These are phyloP conservation scores for Zoroaster sp. DNA, from an alignment of 53 echinoderm and acorn worm genomes.

Conservation along the genomic window DNA sequence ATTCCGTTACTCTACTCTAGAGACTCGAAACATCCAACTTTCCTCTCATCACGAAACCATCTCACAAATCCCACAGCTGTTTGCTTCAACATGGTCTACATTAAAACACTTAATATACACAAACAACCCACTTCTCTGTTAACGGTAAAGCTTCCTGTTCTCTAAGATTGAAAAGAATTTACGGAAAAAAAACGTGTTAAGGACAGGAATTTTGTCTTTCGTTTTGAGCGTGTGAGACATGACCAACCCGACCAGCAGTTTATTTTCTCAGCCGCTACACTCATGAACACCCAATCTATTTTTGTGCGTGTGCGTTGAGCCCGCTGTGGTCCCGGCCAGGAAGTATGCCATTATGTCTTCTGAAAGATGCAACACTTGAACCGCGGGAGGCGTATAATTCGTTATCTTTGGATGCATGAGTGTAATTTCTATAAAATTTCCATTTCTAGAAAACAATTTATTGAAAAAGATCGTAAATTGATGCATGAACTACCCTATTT, in stretches of 20 bases:
- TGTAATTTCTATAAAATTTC: no score
- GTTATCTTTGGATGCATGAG: no score
- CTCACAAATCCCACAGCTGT: neutral
- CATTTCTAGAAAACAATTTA: no score
- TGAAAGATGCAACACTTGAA: no score
- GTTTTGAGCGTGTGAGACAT: neutral
- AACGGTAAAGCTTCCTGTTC: neutral
- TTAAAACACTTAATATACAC: neutral
- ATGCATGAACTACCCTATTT: no score
- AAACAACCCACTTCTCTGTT: neutral
- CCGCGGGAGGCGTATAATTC: no score
- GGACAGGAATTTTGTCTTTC: neutral
- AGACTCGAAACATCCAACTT: neutral
- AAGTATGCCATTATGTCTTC: no score
- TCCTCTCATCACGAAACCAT: neutral
- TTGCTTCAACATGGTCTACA: neutral
- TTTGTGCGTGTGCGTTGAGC: neutral
- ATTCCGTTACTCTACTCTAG: neutral
- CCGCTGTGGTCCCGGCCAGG: neutral
- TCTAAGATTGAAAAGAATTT: neutral
- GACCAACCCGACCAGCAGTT: neutral
- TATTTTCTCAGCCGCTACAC: slow-evolving; percentile 12
- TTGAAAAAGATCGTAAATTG: no score
- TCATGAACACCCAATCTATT: neutral
- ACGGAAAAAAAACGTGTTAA: neutral